Conservation (phyloP, 2,113 vertebrate species). For the Equus quagga region DNA sequence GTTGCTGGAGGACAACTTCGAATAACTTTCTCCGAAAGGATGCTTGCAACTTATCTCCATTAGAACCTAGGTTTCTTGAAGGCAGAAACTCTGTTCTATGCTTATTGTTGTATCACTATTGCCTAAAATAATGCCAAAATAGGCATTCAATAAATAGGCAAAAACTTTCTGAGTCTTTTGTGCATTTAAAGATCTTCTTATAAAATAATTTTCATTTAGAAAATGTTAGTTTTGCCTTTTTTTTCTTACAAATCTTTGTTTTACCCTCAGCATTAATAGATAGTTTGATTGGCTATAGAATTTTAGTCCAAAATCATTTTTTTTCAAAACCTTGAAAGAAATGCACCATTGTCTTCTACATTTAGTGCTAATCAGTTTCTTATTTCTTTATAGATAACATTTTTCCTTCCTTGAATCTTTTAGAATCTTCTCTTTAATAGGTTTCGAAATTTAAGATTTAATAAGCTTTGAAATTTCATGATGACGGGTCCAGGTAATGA, state of each 20-base stretch:
- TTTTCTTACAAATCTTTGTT: conserved; percentile 17
- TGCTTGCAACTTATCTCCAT: background rate
- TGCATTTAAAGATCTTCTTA: background rate
- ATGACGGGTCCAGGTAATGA: background rate
- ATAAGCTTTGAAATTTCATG: conserved; percentile 7
- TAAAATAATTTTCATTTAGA: background rate
- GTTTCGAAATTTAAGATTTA: background rate
- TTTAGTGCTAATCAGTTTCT: background rate
- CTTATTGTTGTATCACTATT: background rate
- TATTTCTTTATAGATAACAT: conserved; percentile 17
- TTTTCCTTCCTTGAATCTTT: conserved; percentile 36
- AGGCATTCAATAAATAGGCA: background rate
- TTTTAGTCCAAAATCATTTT: conserved; percentile 35
- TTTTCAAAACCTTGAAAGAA: background rate
- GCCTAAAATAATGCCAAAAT: background rate
- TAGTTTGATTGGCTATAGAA: background rate
- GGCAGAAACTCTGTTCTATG: background rate
- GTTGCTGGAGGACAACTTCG: background rate
- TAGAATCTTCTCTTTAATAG: conserved; percentile 26
- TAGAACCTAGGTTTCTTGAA: background rate
- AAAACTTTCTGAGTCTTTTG: background rate
- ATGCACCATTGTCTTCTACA: background rate
- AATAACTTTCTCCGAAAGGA: conserved; percentile 18
- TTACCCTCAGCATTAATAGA: background rate
- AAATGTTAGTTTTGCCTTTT: background rate